A percentile compares a stretch with the other conserved stretches of the same genome.
phyloP scores from a whole-genome alignment of 2,888 invertebrate genomes.

The Scaptomyza parva region DNA sequence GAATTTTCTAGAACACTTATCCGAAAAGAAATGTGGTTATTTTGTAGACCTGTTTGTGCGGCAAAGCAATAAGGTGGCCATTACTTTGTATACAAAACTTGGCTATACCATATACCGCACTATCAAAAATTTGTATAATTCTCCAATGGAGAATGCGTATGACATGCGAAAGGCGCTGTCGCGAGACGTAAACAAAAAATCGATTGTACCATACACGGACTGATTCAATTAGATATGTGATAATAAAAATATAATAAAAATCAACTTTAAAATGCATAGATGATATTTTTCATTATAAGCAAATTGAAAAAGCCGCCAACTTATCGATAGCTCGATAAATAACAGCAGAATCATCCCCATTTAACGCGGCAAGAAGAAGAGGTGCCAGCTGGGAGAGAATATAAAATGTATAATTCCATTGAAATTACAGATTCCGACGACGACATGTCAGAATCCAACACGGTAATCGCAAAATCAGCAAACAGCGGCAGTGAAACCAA shows the following conservation, averaged over 20 bases:
- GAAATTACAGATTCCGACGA: slow-evolving; percentile 72
- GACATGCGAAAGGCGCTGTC: slow-evolving; percentile 99
- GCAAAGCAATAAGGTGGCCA: slow-evolving; percentile 98
- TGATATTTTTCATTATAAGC: slow-evolving; percentile 24
- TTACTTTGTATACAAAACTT: slow-evolving; percentile 97
- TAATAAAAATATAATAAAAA: not conserved
- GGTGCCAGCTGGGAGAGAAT: not conserved
- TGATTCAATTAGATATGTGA: slow-evolving; percentile 95
- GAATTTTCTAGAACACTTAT: slow-evolving; percentile 97
- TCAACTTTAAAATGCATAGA: too few relatives aligned
- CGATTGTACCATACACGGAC: slow-evolving; percentile 96
- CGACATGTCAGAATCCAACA: slow-evolving; percentile 27
- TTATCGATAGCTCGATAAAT: slow-evolving; percentile 16
- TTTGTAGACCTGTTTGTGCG: slow-evolving; percentile 99
- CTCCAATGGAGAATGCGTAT: slow-evolving; percentile 99
- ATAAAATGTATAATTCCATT: slow-evolving; percentile 46
- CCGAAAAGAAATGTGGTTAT: slow-evolving; percentile 97
- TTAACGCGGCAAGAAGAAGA: slow-evolving; percentile 10
- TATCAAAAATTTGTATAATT: slow-evolving; percentile 97
- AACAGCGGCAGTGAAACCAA: slow-evolving; percentile 1
- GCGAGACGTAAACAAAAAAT: slow-evolving; percentile 95
- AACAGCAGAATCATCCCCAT: not conserved
- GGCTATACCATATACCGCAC: slow-evolving; percentile 98
- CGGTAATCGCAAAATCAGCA: slow-evolving; percentile 4
- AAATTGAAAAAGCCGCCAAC: not conserved